These are phyloP conservation scores for Athalia rosae DNA, from an alignment of 2,888 invertebrate genomes.

Conservation along the genomic window DNA sequence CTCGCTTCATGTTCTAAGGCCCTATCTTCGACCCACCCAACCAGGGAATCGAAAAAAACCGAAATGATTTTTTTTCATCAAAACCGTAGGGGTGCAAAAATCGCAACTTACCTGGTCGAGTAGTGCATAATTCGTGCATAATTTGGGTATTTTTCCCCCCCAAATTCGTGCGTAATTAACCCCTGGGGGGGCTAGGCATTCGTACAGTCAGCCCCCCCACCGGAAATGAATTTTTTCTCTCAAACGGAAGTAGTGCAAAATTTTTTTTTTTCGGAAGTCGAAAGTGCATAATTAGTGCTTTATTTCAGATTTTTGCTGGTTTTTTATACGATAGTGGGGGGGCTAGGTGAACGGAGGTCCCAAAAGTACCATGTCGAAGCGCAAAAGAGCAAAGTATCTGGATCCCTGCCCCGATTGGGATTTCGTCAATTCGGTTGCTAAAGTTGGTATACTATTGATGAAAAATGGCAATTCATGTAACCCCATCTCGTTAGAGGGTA, in stretches of 20 bases:
- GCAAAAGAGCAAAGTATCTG: slow-evolving; percentile 4
- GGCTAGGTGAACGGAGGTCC: slow-evolving; percentile 2
- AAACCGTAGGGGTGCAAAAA: neutral
- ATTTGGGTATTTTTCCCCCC: neutral
- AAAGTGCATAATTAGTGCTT: neutral
- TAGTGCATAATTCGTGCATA: neutral
- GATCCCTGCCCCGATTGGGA: slow-evolving; percentile 10
- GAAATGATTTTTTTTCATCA: too few species aligned
- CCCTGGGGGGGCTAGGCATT: neutral
- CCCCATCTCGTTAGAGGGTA: neutral
- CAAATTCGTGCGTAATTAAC: neutral
- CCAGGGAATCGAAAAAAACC: too few species aligned
- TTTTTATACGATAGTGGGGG: neutral
- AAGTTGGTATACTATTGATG: slow-evolving; percentile 14
- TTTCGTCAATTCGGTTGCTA: neutral
- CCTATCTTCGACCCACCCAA: too few species aligned
- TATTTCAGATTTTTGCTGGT: neutral
- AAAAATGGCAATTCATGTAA: slow-evolving; percentile 8
- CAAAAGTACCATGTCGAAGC: neutral
- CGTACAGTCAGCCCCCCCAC: slow-evolving; percentile 11
- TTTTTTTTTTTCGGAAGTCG: neutral
- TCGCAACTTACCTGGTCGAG: neutral
- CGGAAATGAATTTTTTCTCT: neutral
- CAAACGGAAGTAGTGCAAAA: neutral
- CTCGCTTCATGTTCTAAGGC: too few species aligned